Percentiles rank a stretch among this genome's conserved stretches.
phyloP scores from a whole-genome alignment of 2,797 vertebrate genomes.

The Hemitrygon akajei region DNA sequence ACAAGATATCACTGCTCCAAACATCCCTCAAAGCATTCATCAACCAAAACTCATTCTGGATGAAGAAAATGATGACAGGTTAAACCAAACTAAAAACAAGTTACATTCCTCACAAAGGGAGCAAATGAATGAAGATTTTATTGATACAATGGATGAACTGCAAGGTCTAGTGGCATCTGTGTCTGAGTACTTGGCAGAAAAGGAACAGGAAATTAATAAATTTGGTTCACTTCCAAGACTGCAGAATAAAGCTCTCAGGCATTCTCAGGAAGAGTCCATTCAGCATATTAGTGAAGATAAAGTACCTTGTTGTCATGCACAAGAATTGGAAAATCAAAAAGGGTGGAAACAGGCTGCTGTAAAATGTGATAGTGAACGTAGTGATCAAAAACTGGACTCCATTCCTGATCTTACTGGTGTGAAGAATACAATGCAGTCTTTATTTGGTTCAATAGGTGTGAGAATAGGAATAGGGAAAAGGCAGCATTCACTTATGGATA shows the following conservation, averaged over 20 bases:
- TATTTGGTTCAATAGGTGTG: conserved; percentile 70
- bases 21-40: conserved; percentile 28
- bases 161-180: conserved; percentile 84
- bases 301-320: background rate
- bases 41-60: conserved; percentile 41
- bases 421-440: conserved; percentile 75
- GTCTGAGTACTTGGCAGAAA: conserved; percentile 86
- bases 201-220: conserved; percentile 87
- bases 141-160: conserved; percentile 80
- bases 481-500: conserved; percentile 62
- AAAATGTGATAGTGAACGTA: conserved; percentile 45
- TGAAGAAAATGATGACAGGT: conserved; percentile 41
- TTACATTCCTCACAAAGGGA: conserved; percentile 56
- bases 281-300: background rate
- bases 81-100: conserved; percentile 38
- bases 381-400: conserved; percentile 51
- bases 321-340: background rate
- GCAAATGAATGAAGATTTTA: conserved; percentile 63
- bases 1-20: background rate
- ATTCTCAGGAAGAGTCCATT: conserved; percentile 28
- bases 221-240: conserved; percentile 67
- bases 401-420: conserved; percentile 62
- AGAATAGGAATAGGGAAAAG: conserved; percentile 70
- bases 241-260: conserved; percentile 54
- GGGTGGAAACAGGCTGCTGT: background rate